phyloP scores from a whole-genome alignment of 2,797 vertebrate genomes.

The Syndactyla subalaris region DNA sequence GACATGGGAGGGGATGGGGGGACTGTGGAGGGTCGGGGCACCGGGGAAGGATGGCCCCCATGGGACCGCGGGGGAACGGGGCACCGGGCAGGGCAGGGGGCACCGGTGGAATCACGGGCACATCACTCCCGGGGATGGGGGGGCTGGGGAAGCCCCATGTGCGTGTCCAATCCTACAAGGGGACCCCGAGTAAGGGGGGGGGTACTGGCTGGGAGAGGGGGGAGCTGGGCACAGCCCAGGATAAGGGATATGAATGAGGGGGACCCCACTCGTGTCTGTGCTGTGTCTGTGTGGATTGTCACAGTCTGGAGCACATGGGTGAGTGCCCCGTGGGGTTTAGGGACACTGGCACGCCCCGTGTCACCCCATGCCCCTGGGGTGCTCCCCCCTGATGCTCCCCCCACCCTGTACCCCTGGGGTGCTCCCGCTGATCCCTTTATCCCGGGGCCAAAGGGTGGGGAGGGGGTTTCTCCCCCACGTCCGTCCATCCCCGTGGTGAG shows the following conservation, averaged over 20 bases:
- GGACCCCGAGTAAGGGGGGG: background rate
- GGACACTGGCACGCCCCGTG: background rate
- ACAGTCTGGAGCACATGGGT: rapidly evolving
- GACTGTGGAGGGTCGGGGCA: background rate
- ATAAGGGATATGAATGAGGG: background rate
- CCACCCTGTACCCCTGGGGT: no score
- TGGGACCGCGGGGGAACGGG: no score
- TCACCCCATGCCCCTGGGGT: rapidly evolving
- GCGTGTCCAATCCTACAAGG: background rate
- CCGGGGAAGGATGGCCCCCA: background rate
- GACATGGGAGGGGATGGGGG: background rate
- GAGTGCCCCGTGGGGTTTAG: rapidly evolving
- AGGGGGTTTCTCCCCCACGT: background rate
- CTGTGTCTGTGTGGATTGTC: rapidly evolving
- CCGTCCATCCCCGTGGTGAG: background rate
- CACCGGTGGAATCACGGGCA: background rate
- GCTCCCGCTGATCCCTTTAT: no score
- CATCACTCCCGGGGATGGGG: background rate
- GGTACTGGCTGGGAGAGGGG: background rate
- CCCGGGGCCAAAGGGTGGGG: background rate
- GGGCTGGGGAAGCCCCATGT: background rate
- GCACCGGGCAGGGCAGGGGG: background rate
- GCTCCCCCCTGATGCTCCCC: no score
- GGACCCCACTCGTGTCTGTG: background rate
- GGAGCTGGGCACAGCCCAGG: background rate